Evolutionary conservation across 1,140 invertebrate genomes (phyloP).

Genomic region (Plectus sambesii): DNA sequence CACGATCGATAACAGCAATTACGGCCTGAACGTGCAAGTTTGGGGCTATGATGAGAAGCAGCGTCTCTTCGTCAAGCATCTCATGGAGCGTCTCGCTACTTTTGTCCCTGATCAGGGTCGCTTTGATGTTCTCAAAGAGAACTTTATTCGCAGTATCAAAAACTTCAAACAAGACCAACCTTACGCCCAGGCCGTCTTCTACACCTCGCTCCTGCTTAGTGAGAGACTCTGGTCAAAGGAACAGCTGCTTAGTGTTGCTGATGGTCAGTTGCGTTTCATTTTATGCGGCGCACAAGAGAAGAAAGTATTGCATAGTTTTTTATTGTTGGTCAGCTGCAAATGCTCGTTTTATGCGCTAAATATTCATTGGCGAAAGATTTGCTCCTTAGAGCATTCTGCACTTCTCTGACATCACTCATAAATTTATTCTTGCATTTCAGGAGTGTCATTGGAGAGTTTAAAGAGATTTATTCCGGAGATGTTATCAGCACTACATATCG

Average conservation of each 20-base stretch:
- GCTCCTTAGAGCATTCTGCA: too few relatives aligned
- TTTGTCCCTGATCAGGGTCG: constrained; percentile 70
- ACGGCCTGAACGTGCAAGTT: constrained; percentile 70
- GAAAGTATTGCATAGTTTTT: too few relatives aligned
- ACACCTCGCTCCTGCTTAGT: constrained; percentile 65
- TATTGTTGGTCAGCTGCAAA: too few relatives aligned
- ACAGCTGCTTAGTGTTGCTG: constrained; percentile 60
- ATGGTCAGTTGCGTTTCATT: too few relatives aligned
- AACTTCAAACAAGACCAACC: constrained; percentile 73
- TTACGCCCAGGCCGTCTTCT: constrained; percentile 81
- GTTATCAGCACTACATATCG: constrained; percentile 66
- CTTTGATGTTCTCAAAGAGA: constrained; percentile 79
- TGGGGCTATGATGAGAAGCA: constrained; percentile 85
- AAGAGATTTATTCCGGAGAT: constrained; percentile 63
- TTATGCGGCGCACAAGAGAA: too few relatives aligned
- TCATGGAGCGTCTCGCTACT: constrained; percentile 68
- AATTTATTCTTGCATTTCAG: too few relatives aligned
- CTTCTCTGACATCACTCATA: too few relatives aligned
- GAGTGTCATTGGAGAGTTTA: constrained; percentile 61
- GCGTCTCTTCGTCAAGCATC: constrained; percentile 68
- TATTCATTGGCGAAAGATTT: too few relatives aligned
- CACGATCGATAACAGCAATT: constrained; percentile 62
- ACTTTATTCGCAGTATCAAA: constrained; percentile 61
- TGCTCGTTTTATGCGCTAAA: too few relatives aligned
- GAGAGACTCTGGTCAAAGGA: constrained; percentile 77